Evolutionary conservation across 2,888 invertebrate genomes (phyloP), one percentile per base, ranked within the genome.

Genomic region (Thymelicus sylvestris): DNA sequence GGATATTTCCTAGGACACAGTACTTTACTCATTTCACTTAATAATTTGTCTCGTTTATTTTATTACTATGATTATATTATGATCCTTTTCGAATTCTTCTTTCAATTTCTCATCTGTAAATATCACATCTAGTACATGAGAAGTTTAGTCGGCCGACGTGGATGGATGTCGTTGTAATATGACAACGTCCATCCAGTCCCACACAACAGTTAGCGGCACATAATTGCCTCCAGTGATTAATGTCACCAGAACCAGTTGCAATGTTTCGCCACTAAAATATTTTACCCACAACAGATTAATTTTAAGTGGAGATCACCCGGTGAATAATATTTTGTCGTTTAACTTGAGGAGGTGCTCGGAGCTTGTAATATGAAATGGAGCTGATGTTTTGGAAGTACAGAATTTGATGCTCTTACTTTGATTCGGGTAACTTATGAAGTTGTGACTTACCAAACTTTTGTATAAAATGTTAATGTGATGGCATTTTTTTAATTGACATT

Each of bases 151-250:
- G 62, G 8, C 8, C 24, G 62, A 62, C 62, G 62, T 62, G 44
- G 47, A 62, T 13, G 24, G 15, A 62, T 47, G 62, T 62, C 47
- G 47, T 24, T 8, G 62, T 62, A 62, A 47, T 61, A 12, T 19
- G 41, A 13, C n/a, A 31, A 31, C 31, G 3, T 31, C 31, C 31
- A 31, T 31, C 31, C 31, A 62, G 24, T 47, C 47, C 62, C 44
- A 38, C 64, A 64, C 64, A 50, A 64, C 64, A 50, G 64, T 64
- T 64, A 50, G 4, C 50, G 64, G 64, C 50, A 48, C 50, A 64
- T 38, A 64, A 64, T 64, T 24, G 38, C 50, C 8, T 38, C 31
- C 38, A 38, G 39, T 64, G 64, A 64, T 50, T 64, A 50, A 64
- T 64, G 64, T 4, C n/a, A 31, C 12, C 50, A 39, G 15, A 64